These are phyloP conservation scores for Diceros bicornis DNA, from an alignment of 2,797 vertebrate genomes.

Conservation along the genomic window DNA sequence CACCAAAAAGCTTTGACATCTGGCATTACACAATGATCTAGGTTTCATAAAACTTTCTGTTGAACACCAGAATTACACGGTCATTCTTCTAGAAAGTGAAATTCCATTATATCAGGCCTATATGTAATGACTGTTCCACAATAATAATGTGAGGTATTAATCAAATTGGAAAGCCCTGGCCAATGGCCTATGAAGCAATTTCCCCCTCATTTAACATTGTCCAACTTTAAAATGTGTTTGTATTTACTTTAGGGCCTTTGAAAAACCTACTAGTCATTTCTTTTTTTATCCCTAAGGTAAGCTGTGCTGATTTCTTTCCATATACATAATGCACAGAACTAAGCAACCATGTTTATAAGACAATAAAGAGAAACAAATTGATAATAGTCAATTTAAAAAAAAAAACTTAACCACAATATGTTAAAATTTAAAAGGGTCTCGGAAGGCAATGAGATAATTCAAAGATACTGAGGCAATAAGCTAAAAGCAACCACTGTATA, in stretches of 20 bases:
- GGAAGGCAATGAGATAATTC: conserved; percentile 43
- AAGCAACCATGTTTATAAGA: conserved; percentile 64
- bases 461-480: conserved; percentile 56
- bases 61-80: conserved; percentile 64
- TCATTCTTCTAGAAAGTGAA: conserved; percentile 76
- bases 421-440: conserved; percentile 62
- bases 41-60: conserved; percentile 62
- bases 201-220: conserved; percentile 72
- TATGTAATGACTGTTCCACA: conserved; percentile 72
- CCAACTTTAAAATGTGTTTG: conserved; percentile 70
- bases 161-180: conserved; percentile 75
- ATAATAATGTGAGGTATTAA: conserved; percentile 80
- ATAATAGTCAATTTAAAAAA: conserved; percentile 54
- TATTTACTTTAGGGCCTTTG: conserved; percentile 67
- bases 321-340: conserved; percentile 43
- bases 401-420: conserved; percentile 45
- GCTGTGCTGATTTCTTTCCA: background rate
- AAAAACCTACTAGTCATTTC: conserved; percentile 29
- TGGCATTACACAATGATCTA: background rate
- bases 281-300: conserved; percentile 58
- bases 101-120: conserved; percentile 63
- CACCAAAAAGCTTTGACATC: conserved; percentile 39
- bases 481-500: conserved; percentile 33
- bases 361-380: conserved; percentile 65
- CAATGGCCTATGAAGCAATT: conserved; percentile 80